phyloP scores from a whole-genome alignment of 2,113 vertebrate species.

The Aspidoscelis tigris region DNA sequence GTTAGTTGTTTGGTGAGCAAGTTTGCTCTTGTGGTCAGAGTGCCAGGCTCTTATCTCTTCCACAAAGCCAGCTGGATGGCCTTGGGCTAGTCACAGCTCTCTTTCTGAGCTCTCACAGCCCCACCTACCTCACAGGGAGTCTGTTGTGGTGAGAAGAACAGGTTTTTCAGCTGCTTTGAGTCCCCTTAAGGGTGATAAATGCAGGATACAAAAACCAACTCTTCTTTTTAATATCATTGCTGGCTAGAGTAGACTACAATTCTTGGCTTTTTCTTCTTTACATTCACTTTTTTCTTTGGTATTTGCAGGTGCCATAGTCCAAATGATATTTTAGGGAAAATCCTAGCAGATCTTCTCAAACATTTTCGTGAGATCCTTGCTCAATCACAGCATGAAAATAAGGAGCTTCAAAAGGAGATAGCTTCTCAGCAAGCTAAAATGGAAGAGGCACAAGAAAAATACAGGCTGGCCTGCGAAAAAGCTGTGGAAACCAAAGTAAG shows the following conservation, averaged over 20 bases:
- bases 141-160: no score
- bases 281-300: not conserved
- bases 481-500: constrained; percentile 67
- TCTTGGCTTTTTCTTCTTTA: not conserved
- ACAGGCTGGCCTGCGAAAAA: constrained; percentile 73
- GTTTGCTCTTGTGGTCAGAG: no score
- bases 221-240: no score
- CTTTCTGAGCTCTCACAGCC: no score
- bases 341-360: constrained; percentile 77
- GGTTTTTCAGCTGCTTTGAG: no score
- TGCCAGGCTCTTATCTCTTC: no score
- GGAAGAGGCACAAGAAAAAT: constrained; percentile 74
- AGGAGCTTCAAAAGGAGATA: constrained; percentile 77
- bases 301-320: constrained; percentile 68
- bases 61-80: no score
- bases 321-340: constrained; percentile 76
- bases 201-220: no score
- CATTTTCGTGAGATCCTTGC: constrained; percentile 74
- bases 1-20: not conserved
- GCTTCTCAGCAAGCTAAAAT: constrained; percentile 75
- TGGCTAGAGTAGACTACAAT: not conserved
- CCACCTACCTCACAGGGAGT: no score
- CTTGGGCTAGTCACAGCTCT: no score
- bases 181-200: no score
- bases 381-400: constrained; percentile 72